Evolutionary conservation across 64 coral and sea anemone genomes (phyloP), one percentile per base, ranked within the genome.

Genomic region (Actinia equina): DNA sequence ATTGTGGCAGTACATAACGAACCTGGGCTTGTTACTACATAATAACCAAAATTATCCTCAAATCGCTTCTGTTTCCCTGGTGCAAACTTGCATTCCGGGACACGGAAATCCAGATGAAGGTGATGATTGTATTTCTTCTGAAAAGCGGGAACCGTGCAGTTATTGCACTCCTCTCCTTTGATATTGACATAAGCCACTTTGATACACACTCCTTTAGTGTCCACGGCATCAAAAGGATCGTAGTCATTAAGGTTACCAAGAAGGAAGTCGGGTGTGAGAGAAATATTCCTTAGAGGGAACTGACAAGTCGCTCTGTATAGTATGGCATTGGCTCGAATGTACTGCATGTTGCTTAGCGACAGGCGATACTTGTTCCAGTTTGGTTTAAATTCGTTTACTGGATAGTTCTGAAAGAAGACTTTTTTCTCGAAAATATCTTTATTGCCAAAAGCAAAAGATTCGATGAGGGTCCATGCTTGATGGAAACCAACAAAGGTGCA

Each of bases 391-490:
- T 89, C 88, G 44, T 89, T 55, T 43, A 61, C 61, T 4, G 88
- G 81, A 43, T 74, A 57, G 27, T 89, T 61, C 23, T 44, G 44
- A 57, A 84, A 89, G 59, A 89, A 89, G 6, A 82, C 80, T 89
- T 89, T 70, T 11, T 74, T 15, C 27, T 15, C 13, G 69, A 74
- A 74, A 13, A 13, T 5, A 13, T 43, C 41, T 0, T 64, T 85
- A 77, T 91, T 91, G 71, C 14, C 52, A 10, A 91, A 56, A 26
- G 89, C 79, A 18, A 91, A 91, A 2, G 89, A 91, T 30, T 91
- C 89, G 19, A 91, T 91, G 1, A 91, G 83, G 10, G 89, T 91
- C 89, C 89, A 91, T 4, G 71, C 83, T 61, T 91, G 78, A 26
- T 81, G 43, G 16, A 44, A 44, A 8, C 19, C 45, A 44, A 11